Percentiles rank a stretch among this genome's conserved stretches.
phyloP scores from a whole-genome alignment of 2,113 vertebrate genomes.

The Eulemur macaco region DNA sequence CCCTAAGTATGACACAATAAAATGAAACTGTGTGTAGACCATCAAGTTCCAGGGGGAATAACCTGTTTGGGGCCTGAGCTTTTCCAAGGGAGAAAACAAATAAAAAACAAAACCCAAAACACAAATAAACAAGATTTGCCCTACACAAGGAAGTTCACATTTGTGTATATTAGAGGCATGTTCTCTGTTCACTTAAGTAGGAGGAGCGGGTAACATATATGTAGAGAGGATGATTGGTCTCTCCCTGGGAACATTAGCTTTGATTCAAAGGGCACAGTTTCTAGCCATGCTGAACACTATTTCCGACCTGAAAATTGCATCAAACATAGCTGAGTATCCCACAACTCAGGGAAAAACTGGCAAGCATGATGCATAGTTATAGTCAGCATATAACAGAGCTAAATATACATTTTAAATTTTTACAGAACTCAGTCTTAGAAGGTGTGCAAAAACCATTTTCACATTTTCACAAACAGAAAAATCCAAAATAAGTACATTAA shows the following conservation, averaged over 20 bases:
- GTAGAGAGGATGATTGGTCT: background rate
- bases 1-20: conserved; percentile 46
- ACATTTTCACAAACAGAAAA: background rate
- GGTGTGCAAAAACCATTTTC: background rate
- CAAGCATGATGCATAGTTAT: rapidly evolving
- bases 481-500: background rate
- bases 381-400: background rate
- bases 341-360: background rate
- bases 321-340: background rate
- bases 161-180: background rate
- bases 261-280: background rate
- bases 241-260: background rate
- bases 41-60: background rate
- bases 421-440: background rate
- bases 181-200: background rate
- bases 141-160: background rate
- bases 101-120: background rate
- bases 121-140: background rate
- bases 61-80: background rate
- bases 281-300: background rate
- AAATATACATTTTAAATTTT: background rate
- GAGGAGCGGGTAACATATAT: rapidly evolving
- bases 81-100: conserved; percentile 24
- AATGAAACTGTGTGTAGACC: conserved; percentile 59
- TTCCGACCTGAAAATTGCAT: background rate